Evolutionary conservation across 2,888 invertebrate genomes (phyloP).

Genomic region (Drosophila histrio): DNA sequence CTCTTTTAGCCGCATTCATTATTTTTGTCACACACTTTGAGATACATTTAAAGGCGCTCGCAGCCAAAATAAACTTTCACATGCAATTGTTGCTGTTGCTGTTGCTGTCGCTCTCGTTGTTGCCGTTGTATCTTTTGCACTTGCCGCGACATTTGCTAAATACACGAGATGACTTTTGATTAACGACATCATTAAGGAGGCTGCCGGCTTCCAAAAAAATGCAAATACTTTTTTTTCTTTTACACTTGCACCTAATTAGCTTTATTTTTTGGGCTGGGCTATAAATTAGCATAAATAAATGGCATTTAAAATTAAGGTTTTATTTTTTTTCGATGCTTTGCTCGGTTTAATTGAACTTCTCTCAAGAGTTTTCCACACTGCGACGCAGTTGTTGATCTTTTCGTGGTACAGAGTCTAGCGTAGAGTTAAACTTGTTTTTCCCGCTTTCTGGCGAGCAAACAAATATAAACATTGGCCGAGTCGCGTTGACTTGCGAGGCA

Average conservation of each 20-base stretch:
- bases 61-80: slow-evolving; percentile 64
- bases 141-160: slow-evolving; percentile 53
- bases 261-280: slow-evolving; percentile 8
- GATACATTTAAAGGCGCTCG: slow-evolving; percentile 21
- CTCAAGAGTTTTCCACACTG: slow-evolving; percentile 46
- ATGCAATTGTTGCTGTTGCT: slow-evolving; percentile 36
- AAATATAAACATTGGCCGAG: slow-evolving; percentile 66
- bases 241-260: slow-evolving; percentile 45
- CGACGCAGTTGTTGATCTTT: slow-evolving; percentile 53
- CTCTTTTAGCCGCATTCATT: slow-evolving; percentile 45
- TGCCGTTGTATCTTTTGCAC: slow-evolving; percentile 22
- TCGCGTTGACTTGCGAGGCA: slow-evolving; percentile 34
- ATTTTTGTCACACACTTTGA: slow-evolving; percentile 65
- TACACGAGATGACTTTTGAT: slow-evolving; percentile 49
- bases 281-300: slow-evolving; percentile 27
- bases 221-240: slow-evolving; percentile 18
- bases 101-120: slow-evolving; percentile 3
- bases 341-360: slow-evolving; percentile 51
- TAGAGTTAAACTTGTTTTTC: slow-evolving; percentile 74
- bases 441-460: slow-evolving; percentile 58
- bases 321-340: slow-evolving; percentile 13
- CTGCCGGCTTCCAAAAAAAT: slow-evolving; percentile 23
- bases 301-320: slow-evolving; percentile 27
- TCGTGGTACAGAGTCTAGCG: slow-evolving; percentile 3
- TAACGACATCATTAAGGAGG: slow-evolving; percentile 41